Evolutionary conservation across 2,797 vertebrate genomes (phyloP).

Genomic region (Channallabes apus): DNA sequence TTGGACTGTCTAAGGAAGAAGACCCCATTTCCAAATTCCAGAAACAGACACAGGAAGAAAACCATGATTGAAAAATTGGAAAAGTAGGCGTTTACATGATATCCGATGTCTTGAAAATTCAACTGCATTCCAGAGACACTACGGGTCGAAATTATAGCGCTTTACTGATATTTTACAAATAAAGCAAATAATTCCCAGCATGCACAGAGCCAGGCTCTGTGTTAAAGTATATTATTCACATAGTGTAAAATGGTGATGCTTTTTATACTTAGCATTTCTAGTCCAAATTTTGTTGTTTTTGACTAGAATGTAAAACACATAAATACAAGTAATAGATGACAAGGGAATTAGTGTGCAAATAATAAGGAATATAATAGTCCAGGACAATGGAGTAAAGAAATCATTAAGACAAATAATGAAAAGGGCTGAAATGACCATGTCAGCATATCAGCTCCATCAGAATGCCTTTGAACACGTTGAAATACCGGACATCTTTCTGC

Average conservation of each 20-base stretch:
- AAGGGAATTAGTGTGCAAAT: not conserved
- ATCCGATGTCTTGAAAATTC: not conserved
- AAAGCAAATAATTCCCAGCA: conserved; percentile 2
- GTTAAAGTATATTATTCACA: not conserved
- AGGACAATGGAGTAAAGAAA: not conserved
- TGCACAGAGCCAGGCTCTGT: not conserved
- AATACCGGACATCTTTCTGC: conserved; percentile 41
- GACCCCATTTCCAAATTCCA: not conserved
- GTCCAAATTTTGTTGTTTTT: not conserved
- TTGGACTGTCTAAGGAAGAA: not conserved
- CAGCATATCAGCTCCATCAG: not conserved
- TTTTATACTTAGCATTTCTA: not conserved
- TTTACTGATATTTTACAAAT: not conserved
- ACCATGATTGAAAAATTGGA: not conserved
- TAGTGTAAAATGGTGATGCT: not conserved
- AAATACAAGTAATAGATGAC: not conserved
- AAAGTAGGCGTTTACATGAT: not conserved
- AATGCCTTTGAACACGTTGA: conserved; percentile 31
- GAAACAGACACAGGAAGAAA: not conserved
- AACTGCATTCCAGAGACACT: not conserved
- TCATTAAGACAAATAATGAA: not conserved
- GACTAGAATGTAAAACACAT: not conserved
- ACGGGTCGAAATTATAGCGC: not conserved
- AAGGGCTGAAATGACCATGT: conserved; percentile 17
- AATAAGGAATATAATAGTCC: not conserved